Base-by-base conservation (phyloP, 2,797 vertebrate species). In the Phalanger gymnotis region DNA sequence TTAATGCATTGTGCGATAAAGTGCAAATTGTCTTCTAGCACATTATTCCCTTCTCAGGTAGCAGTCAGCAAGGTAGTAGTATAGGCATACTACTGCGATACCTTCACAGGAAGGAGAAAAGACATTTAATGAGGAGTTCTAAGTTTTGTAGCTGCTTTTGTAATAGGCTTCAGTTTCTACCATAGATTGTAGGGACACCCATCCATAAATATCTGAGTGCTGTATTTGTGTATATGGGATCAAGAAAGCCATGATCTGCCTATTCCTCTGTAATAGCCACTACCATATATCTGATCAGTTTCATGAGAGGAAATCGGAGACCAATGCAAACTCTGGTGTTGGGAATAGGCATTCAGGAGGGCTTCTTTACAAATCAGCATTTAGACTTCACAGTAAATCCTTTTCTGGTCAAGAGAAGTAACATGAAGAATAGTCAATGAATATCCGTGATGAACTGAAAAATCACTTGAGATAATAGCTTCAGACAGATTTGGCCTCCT, bases 291-390 rank as follows among this genome's bases (percentile, higher is more conserved):
- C 6, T 40, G n/a, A n/a, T 47, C 19, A 47, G 22, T 25, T 81
- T 47, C 40, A 81, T 81, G 7, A 40, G n/a, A 73, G 14, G 61
- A 73, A 73, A 19, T 73, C 34, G 22, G 34, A 81, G 40, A 81
- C n/a, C 66, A 81, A 40, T 25, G 40, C 66, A 22, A 40, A 81
- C 7, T 47, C 19, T 81, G 16, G 2, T 73, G 6, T 25, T 81
- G 22, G 9, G 73, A 22, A 10, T 81, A 19, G 11, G 22, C 81
- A 94, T 94, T 94, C 19, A 92, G 54, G 9, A 94, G 30, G 22
- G 95, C 25, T 93, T 95, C 92, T 54, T 31, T 90, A 9, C 53
- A 92, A 12, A 91, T 73, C 9, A 90, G 0, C 52, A 94, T 92
- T 4, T 94, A 81, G 52, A 27, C 25, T 51, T 90, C 94, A 87